Base-by-base conservation (phyloP, 2,888 invertebrate species). In the Yponomeuta cagnagella region DNA sequence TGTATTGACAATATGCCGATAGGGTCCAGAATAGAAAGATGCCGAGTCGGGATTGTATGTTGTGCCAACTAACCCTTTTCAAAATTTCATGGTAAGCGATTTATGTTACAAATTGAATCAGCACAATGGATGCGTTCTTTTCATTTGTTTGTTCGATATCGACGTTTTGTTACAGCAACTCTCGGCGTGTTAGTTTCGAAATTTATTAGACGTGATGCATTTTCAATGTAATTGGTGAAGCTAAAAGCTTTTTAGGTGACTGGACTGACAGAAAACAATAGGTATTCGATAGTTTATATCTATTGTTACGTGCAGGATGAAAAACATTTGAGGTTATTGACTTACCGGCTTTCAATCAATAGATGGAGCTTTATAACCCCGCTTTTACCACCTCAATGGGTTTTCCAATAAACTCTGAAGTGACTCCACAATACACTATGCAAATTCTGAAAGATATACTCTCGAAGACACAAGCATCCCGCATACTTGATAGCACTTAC, bases 1-100 rank as follows among this genome's bases (percentile, higher is more conserved):
- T 76, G 76, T 86, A 90, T 90, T 82, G 88, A 82, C 89, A 90
- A 89, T 89, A 87, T 89, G 89, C 88, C 91, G 87, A 91, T 90
- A 85, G 89, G 87, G 88, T 86, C 78, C 75, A 77, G 77, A 77
- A 78, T 77, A 78, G 80, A 43, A 8, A 79, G 79, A 79, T 75
- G 75, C 74, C 71, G 76, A 58, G 52, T 15, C 15, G 52, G 52
- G 15, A 58, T 1, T 15, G 52, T 15, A 75, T 83, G 86, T 87
- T 85, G 86, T 85, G 79, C 82, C 78, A 79, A 81, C 83, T 80
- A 81, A 88, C 92, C 92, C 89, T 86, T 89, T 77, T 83, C 84
- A 76, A 83, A 90, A 90, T 88, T 90, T 90, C 84, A 89, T 85
- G 85, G 81, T 76, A 33, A 75, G 74, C 76, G 84, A 86, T 87